Conservation (phyloP, 2,113 vertebrate genomes). For the Uria aalge region DNA sequence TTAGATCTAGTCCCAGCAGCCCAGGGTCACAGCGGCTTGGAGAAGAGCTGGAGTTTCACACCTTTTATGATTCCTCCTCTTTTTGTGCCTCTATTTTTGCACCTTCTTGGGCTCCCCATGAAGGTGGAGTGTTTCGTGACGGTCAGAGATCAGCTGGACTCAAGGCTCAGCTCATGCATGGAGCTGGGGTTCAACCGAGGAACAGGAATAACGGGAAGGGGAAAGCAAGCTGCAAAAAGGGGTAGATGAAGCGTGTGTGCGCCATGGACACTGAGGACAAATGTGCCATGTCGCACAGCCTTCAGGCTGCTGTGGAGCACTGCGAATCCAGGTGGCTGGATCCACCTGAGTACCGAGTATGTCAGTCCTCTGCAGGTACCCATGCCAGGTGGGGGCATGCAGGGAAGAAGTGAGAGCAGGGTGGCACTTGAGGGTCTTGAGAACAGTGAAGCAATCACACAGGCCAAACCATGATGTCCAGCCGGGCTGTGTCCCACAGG, state of each 20-base stretch:
- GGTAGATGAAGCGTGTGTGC: neutral
- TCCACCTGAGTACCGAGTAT: neutral
- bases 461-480: neutral
- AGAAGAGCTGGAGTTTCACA: neutral
- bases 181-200: neutral
- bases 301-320: neutral
- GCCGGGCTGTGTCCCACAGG: neutral
- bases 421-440: neutral
- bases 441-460: neutral
- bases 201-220: neutral
- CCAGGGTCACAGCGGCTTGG: neutral
- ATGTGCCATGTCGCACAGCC: neutral
- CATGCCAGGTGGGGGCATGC: accelerated
- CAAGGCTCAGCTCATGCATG: neutral
- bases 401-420: neutral
- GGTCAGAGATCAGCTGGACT: neutral
- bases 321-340: neutral
- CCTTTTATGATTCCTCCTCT: neutral
- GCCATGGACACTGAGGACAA: neutral
- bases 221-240: neutral
- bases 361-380: neutral
- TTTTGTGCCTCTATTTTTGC: neutral
- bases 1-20: neutral
- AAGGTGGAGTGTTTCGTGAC: too few relatives aligned
- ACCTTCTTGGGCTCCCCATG: neutral